A percentile compares a stretch with the other conserved stretches of the same genome.
phyloP scores from a whole-genome alignment of 2,797 vertebrate species.

The Catharus ustulatus region DNA sequence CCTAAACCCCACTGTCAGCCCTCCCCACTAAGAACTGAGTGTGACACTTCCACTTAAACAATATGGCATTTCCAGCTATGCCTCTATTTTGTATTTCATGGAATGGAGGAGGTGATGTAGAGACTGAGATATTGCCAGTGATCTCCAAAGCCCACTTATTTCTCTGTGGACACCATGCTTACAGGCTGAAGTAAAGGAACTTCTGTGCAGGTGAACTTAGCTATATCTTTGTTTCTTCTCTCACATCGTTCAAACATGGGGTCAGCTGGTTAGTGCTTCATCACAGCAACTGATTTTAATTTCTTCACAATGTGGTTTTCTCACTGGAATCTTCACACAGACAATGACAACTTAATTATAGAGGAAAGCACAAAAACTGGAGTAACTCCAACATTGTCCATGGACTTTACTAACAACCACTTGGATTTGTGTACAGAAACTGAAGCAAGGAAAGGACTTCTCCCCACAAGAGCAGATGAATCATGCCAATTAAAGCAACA shows the following conservation, averaged over 20 bases:
- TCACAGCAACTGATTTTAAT: rapidly evolving
- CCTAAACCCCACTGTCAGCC: background rate
- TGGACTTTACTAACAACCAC: background rate
- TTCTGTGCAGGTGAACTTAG: background rate
- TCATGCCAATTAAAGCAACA: background rate
- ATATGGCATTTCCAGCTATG: background rate
- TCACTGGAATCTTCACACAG: background rate
- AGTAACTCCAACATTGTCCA: background rate
- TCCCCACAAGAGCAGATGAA: background rate
- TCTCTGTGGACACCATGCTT: background rate
- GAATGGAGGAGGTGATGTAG: rapidly evolving
- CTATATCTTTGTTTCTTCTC: background rate
- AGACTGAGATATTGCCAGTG: background rate
- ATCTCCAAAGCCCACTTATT: background rate
- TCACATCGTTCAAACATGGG: background rate
- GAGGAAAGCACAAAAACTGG: background rate
- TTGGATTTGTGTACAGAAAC: background rate
- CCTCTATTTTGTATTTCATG: background rate
- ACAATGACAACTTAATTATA: background rate
- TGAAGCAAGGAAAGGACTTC: background rate
- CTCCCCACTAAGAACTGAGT: background rate
- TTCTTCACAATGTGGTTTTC: background rate
- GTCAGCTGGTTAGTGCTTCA: background rate
- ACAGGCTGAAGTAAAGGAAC: background rate
- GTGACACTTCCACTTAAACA: background rate